Evolutionary conservation across 1,140 invertebrate genomes (phyloP).

Genomic region (Eriocheir sinensis): DNA sequence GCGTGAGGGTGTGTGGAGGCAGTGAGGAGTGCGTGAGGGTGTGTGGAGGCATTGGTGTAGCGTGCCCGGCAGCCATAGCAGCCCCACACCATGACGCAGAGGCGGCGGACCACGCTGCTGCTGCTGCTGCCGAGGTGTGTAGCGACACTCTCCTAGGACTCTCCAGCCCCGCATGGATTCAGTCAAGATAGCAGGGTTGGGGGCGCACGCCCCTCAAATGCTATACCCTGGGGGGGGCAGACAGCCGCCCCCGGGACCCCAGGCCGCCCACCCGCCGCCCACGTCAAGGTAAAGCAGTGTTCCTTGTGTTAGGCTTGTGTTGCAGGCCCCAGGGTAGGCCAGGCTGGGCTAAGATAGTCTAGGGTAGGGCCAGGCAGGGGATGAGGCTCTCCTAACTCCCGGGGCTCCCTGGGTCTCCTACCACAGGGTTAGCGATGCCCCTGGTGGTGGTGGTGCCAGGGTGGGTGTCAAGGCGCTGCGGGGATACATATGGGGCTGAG

Average conservation of each 20-base stretch:
- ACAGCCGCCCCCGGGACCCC: conserved; percentile 71
- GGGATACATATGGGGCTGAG: too few species aligned
- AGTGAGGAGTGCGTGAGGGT: neutral
- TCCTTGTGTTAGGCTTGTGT: neutral
- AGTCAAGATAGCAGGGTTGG: conserved; percentile 67
- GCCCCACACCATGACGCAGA: conserved; percentile 42
- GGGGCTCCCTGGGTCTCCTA: too few species aligned
- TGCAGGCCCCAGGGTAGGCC: neutral
- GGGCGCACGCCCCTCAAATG: conserved; percentile 67
- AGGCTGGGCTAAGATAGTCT: neutral
- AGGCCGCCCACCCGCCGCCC: conserved; percentile 69
- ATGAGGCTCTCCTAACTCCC: too few species aligned
- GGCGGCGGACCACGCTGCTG: too few species aligned
- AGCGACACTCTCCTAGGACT: neutral
- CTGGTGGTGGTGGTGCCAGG: too few species aligned
- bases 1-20: conserved; percentile 31
- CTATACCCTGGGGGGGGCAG: conserved; percentile 69
- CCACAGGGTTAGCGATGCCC: too few species aligned
- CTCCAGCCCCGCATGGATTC: conserved; percentile 59
- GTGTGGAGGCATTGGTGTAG: conserved; percentile 30
- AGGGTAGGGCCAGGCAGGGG: neutral
- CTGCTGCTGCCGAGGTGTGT: neutral
- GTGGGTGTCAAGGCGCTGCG: too few species aligned
- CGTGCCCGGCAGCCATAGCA: conserved; percentile 11
- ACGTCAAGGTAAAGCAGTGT: conserved; percentile 66